These are phyloP conservation scores for Gastrophryne carolinensis DNA, from an alignment of 2,797 vertebrate genomes.

Conservation along the genomic window DNA sequence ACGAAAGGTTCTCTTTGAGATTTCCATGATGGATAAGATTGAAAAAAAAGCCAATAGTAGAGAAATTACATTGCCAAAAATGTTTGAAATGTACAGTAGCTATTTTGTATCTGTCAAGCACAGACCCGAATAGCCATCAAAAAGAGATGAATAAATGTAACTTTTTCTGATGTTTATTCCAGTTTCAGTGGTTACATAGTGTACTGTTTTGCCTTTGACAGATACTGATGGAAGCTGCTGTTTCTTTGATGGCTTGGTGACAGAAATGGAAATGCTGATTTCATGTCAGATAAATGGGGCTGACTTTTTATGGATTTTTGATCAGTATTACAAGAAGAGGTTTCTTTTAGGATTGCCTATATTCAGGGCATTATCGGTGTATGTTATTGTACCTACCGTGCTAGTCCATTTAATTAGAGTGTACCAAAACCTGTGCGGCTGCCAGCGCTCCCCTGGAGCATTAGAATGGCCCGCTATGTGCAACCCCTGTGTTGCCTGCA, in stretches of 20 bases:
- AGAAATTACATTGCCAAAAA: background rate
- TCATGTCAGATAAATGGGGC: background rate
- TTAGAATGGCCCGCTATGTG: too few relatives aligned
- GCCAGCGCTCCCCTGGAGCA: too few relatives aligned
- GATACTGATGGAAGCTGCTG: slow-evolving; percentile 27
- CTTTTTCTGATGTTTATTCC: slow-evolving; percentile 31
- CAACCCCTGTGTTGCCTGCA: too few relatives aligned
- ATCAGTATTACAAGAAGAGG: too few relatives aligned
- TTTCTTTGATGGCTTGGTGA: slow-evolving; percentile 20
- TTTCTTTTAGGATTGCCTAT: too few relatives aligned
- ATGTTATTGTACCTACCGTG: too few relatives aligned
- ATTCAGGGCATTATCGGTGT: too few relatives aligned
- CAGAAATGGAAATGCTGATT: slow-evolving; percentile 29
- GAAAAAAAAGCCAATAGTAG: background rate
- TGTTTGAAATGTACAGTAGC: background rate
- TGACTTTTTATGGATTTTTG: background rate
- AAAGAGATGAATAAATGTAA: slow-evolving; percentile 15
- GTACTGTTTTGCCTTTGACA: slow-evolving; percentile 28
- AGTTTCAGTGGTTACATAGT: slow-evolving; percentile 23
- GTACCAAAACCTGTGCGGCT: too few relatives aligned
- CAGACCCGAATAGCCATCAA: slow-evolving; percentile 17
- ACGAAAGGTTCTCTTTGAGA: too few relatives aligned
- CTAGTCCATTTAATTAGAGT: too few relatives aligned
- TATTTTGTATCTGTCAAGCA: slow-evolving; percentile 33
- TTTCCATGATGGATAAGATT: background rate